Conservation (phyloP, 37 sponge, comb jelly and placozoan genomes). For the Ianthella basta region DNA sequence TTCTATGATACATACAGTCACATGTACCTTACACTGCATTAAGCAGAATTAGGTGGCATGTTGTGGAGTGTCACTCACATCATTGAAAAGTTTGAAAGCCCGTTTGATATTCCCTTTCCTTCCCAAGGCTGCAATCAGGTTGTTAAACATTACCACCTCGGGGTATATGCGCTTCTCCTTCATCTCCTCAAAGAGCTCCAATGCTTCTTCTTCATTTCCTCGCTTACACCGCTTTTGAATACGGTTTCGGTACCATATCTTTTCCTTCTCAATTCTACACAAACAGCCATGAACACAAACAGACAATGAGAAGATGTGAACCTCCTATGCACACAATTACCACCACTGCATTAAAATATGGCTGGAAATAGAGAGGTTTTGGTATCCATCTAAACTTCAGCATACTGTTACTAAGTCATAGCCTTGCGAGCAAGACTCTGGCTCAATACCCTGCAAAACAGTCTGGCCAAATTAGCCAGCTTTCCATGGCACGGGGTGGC, state of each 20-base stretch:
- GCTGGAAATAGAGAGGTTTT: too few species aligned
- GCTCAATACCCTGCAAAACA: too few species aligned
- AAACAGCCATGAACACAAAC: neutral
- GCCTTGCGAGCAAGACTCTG: too few species aligned
- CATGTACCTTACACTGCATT: too few species aligned
- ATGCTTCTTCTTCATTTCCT: conserved; percentile 54
- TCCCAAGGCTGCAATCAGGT: conserved; percentile 49
- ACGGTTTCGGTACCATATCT: conserved; percentile 21
- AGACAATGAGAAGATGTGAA: neutral
- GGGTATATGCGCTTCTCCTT: conserved; percentile 21
- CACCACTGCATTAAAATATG: too few species aligned
- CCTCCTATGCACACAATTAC: too few species aligned
- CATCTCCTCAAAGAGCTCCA: conserved; percentile 61
- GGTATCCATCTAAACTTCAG: too few species aligned
- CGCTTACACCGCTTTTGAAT: conserved; percentile 3
- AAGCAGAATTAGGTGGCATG: too few species aligned
- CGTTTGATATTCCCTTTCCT: conserved; percentile 36
- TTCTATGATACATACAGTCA: too few species aligned
- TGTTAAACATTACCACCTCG: conserved; percentile 52
- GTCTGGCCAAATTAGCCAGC: too few species aligned
- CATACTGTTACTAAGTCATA: too few species aligned
- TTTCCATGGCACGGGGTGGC: too few species aligned
- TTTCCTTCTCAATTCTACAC: conserved; percentile 15
- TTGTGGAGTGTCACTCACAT: conserved; percentile 35
- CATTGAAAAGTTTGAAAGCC: conserved; percentile 73